phyloP scores from a whole-genome alignment of 2,797 vertebrate species.

The Mus spretus region DNA sequence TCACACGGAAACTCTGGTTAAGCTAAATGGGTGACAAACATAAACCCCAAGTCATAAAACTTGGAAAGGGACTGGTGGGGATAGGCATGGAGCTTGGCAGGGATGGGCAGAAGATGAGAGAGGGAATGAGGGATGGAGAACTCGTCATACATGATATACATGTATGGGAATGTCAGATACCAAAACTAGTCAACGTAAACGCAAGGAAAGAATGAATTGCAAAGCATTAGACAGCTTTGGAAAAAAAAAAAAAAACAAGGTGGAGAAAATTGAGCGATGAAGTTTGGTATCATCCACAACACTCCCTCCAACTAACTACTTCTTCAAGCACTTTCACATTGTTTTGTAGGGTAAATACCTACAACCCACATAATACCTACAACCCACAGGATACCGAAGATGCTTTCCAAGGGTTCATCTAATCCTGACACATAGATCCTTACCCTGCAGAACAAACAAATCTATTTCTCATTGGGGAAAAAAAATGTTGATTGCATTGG shows the following conservation, averaged over 20 bases:
- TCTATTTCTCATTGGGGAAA: background rate
- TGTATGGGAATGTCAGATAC: background rate
- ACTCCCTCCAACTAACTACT: background rate
- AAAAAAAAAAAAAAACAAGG: background rate
- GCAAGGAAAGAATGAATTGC: background rate
- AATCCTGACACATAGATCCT: background rate
- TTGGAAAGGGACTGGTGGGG: background rate
- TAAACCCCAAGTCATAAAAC: background rate
- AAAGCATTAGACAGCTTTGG: background rate
- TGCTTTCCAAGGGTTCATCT: background rate
- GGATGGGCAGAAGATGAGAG: background rate
- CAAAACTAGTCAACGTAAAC: background rate
- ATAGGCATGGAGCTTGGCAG: background rate
- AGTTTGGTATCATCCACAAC: background rate
- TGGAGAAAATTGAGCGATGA: background rate
- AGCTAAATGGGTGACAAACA: no score
- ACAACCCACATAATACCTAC: no score
- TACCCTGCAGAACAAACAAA: background rate
- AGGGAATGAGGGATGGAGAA: background rate
- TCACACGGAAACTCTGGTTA: background rate
- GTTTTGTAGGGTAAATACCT: background rate
- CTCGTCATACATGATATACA: background rate
- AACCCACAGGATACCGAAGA: background rate
- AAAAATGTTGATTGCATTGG: background rate
- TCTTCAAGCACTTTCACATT: background rate